Percentiles rank a stretch among this genome's conserved stretches.
These are phyloP conservation scores for Platyscapa corneri DNA, from an alignment of 1,140 invertebrate species.

Conservation along the genomic window DNA sequence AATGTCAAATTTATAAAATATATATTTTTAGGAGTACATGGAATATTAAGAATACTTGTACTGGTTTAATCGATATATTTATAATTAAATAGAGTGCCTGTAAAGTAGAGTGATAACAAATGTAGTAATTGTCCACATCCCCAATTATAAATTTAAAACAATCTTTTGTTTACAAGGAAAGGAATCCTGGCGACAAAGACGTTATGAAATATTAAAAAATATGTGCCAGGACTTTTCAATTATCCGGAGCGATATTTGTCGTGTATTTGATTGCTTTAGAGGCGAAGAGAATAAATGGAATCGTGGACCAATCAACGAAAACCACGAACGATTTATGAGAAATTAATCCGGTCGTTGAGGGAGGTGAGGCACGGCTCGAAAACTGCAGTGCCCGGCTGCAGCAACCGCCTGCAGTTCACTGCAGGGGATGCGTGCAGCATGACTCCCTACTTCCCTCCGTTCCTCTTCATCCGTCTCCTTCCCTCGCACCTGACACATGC, in stretches of 20 bases:
- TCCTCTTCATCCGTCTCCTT: neutral
- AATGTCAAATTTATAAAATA: too few species aligned
- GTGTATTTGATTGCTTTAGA: conserved; percentile 21
- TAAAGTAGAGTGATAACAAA: too few species aligned
- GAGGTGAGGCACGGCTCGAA: neutral
- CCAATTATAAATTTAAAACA: too few species aligned
- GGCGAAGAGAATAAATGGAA: conserved; percentile 33
- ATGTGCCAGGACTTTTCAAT: conserved; percentile 4
- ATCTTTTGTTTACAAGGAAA: too few species aligned
- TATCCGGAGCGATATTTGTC: conserved; percentile 28
- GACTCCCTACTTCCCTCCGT: neutral
- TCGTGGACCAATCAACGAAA: conserved; percentile 41
- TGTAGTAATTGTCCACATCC: too few species aligned
- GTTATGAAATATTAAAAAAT: conserved; percentile 11
- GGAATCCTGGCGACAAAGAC: neutral
- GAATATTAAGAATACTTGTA: too few species aligned
- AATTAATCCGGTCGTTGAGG: conserved; percentile 40
- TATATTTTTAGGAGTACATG: too few species aligned
- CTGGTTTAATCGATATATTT: too few species aligned
- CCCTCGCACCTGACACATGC: neutral
- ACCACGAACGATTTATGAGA: conserved; percentile 47
- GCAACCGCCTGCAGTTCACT: conserved; percentile 15
- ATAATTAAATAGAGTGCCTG: too few species aligned
- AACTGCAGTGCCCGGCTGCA: neutral
- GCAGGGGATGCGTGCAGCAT: neutral